A percentile compares a stretch with the other conserved stretches of the same genome.
Evolutionary conservation across 2,797 vertebrate genomes (phyloP).

Genomic region (Microctenopoma steveboyesi): DNA sequence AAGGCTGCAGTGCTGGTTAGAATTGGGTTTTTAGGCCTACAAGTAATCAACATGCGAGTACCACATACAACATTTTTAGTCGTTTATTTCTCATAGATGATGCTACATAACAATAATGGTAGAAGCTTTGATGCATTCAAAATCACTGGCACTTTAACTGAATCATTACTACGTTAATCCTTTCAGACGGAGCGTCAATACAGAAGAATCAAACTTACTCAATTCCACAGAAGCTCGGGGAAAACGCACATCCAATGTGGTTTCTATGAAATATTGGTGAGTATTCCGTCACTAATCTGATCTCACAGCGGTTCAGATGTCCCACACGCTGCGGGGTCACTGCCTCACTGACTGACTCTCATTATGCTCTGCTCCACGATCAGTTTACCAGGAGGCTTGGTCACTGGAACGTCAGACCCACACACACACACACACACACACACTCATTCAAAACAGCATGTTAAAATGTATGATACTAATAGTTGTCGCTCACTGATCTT

Average conservation of each 20-base stretch:
- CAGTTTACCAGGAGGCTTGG: constrained; percentile 40
- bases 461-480: not conserved
- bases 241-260: not conserved
- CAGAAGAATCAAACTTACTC: constrained; percentile 1
- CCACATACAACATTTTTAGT: too few relatives aligned
- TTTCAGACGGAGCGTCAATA: too few relatives aligned
- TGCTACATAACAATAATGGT: too few relatives aligned
- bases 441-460: not conserved
- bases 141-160: too few relatives aligned
- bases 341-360: constrained; percentile 10
- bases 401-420: constrained; percentile 3
- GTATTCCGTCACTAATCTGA: constrained; percentile 4
- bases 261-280: not conserved
- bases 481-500: not conserved
- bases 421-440: constrained; percentile 3
- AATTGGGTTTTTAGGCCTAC: too few relatives aligned
- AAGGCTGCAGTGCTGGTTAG: too few relatives aligned
- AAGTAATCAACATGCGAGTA: too few relatives aligned
- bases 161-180: too few relatives aligned
- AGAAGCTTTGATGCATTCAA: too few relatives aligned
- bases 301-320: constrained; percentile 32
- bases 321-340: constrained; percentile 7
- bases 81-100: too few relatives aligned
- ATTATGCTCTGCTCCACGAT: constrained; percentile 51
- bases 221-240: not conserved